Conservation (phyloP, 2,797 vertebrate genomes). For the Pogonophryne albipinna region DNA sequence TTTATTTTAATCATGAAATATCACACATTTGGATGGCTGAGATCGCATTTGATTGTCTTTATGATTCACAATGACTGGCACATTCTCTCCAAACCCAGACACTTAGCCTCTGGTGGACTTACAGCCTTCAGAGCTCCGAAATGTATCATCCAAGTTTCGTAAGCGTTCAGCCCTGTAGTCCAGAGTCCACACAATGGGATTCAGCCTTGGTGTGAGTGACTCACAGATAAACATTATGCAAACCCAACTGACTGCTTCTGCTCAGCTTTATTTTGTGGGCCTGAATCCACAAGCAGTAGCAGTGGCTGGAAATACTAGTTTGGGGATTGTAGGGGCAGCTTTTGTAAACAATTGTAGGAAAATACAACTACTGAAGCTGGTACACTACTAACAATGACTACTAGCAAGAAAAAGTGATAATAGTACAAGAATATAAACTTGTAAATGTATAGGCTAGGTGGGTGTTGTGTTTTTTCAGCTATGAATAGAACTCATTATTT, state of each 20-base stretch:
- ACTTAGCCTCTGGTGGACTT: constrained; percentile 57
- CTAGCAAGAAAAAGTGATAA: background rate
- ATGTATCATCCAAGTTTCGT: constrained; percentile 52
- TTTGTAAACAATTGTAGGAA: constrained; percentile 11
- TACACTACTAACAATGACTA: background rate
- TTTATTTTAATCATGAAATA: constrained; percentile 33
- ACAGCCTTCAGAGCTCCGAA: constrained; percentile 49
- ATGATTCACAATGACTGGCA: constrained; percentile 58
- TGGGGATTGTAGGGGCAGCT: constrained; percentile 4
- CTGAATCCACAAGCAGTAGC: constrained; percentile 20
- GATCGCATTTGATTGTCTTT: constrained; percentile 42
- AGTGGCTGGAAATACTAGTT: constrained; percentile 9
- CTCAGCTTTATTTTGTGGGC: constrained; percentile 45
- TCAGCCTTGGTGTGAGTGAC: constrained; percentile 58
- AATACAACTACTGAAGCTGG: background rate
- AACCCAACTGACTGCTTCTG: constrained; percentile 31
- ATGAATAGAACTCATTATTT: constrained; percentile 33
- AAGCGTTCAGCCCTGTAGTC: constrained; percentile 52
- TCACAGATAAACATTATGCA: constrained; percentile 48
- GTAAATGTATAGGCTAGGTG: constrained; percentile 9
- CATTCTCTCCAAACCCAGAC: constrained; percentile 45
- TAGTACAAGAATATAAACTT: background rate
- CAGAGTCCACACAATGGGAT: constrained; percentile 58
- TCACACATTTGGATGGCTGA: constrained; percentile 12
- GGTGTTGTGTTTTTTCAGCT: constrained; percentile 26